Conservation (phyloP, 2,888 invertebrate genomes). For the Agelastica alni region DNA sequence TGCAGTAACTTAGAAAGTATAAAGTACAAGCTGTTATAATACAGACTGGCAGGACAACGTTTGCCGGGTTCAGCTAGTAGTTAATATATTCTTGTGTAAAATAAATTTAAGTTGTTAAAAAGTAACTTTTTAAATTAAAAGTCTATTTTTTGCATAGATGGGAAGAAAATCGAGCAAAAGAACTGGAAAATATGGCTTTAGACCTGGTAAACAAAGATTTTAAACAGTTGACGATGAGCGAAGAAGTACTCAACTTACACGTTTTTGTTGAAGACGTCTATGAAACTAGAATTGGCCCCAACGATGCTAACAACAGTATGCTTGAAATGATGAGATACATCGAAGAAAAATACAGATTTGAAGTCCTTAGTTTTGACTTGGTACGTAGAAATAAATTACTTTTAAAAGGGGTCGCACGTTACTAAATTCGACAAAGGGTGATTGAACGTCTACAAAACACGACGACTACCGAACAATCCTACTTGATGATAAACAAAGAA, state of each 20-base stretch:
- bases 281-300: slow-evolving; percentile 63
- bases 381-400: slow-evolving; percentile 24
- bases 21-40: too few relatives aligned
- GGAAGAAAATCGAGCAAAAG: slow-evolving; percentile 59
- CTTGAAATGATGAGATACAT: slow-evolving; percentile 63
- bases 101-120: too few relatives aligned
- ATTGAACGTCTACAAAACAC: too few relatives aligned
- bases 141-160: slow-evolving; percentile 44
- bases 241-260: slow-evolving; percentile 62
- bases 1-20: too few relatives aligned
- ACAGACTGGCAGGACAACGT: too few relatives aligned
- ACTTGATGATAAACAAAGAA: too few relatives aligned
- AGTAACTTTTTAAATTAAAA: too few relatives aligned
- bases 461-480: too few relatives aligned
- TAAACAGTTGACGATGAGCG: slow-evolving; percentile 61
- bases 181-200: slow-evolving; percentile 61
- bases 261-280: slow-evolving; percentile 68
- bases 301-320: slow-evolving; percentile 63
- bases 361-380: slow-evolving; percentile 61
- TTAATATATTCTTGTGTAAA: too few relatives aligned
- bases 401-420: not conserved
- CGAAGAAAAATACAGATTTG: slow-evolving; percentile 60
- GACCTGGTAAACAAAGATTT: slow-evolving; percentile 63
- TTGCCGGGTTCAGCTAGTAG: too few relatives aligned
- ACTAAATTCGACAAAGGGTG: too few relatives aligned